phyloP scores from a whole-genome alignment of 2,113 vertebrate genomes.

The cattle (Bos taurus) region ARS-UCD2.0 NC_037357.1:5947001-5947500 shows the following conservation, averaged over 20 bases:
- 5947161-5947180: background rate
- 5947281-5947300: background rate
- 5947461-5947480: background rate
- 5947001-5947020: background rate
- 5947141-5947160: background rate
- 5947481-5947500: background rate
- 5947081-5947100: background rate
- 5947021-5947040: background rate
- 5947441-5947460: background rate
- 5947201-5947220: background rate
- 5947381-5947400: background rate
- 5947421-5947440: too few species aligned
- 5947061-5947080: background rate
- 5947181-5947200: background rate
- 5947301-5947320: background rate
- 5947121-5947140: background rate
- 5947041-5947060: background rate
- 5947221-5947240: background rate
- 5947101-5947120: background rate
- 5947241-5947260: background rate
- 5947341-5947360: background rate
- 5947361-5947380: slow-evolving; percentile 16
- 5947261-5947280: background rate
- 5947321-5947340: background rate
- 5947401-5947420: background rate